Conservation (phyloP, 2,888 invertebrate genomes). For the Patella depressa region DNA sequence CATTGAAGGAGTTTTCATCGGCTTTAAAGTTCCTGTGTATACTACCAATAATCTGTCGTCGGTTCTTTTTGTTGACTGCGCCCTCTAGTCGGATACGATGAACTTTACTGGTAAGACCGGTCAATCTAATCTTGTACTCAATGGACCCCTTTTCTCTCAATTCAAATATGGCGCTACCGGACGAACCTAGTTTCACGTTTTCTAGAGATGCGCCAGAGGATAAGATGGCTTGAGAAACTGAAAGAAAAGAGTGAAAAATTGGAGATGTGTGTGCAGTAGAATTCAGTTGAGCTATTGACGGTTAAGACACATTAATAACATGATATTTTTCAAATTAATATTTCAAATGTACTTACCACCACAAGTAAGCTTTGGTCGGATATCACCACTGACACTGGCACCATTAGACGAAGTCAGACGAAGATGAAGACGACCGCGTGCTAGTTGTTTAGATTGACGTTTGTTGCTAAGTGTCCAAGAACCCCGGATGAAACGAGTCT, state of each 20-base stretch:
- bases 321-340: neutral
- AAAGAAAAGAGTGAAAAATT: slow-evolving; percentile 9
- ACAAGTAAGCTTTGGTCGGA: slow-evolving; percentile 46
- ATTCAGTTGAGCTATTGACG: too few species aligned
- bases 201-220: slow-evolving; percentile 33
- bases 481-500: slow-evolving; percentile 40
- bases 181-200: slow-evolving; percentile 22
- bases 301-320: too few species aligned
- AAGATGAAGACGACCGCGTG: slow-evolving; percentile 48
- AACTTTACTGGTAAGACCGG: slow-evolving; percentile 30
- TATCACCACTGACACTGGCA: slow-evolving; percentile 45
- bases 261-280: neutral
- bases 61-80: slow-evolving; percentile 25
- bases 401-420: slow-evolving; percentile 51
- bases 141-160: slow-evolving; percentile 37
- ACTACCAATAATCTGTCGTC: slow-evolving; percentile 28
- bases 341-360: slow-evolving; percentile 33
- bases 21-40: slow-evolving; percentile 26
- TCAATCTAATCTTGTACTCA: slow-evolving; percentile 39
- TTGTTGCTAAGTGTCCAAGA: slow-evolving; percentile 43
- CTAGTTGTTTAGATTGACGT: slow-evolving; percentile 50
- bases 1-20: slow-evolving; percentile 30
- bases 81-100: slow-evolving; percentile 33
- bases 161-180: slow-evolving; percentile 43
- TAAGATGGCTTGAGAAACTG: slow-evolving; percentile 44